Base-by-base conservation (phyloP, 2,888 invertebrate species). In the Falcaria lacertinaria region DNA sequence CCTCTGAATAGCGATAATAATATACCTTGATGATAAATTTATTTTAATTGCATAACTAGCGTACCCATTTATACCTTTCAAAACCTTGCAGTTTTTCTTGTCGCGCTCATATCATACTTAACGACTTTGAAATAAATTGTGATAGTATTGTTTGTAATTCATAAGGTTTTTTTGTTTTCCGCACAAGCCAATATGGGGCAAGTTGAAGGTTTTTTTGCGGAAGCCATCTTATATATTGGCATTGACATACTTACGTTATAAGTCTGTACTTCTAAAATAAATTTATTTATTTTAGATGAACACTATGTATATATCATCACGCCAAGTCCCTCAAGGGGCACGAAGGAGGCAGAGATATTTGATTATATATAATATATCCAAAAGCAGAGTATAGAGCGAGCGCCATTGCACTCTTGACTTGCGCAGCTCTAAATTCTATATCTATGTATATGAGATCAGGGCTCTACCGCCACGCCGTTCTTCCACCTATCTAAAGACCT, bases 171-270 rank as follows among this genome's bases (percentile, higher is more conserved):
- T 47, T 41, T 34, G 47, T 54, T 66, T 63, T 64, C 70, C 64
- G 64, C 48, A 60, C 60, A 67, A 64, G 64, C 64, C 45, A 55
- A 67, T 62, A 65, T 4, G 69, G 42, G 50, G 44, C 28, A 45
- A 44, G 37, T 48, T 45, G 70, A 80, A 80, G 79, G 80, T 69
- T 80, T 74, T 73, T 71, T 68, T 15, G 49, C 69, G 74, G 75
- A 77, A 75, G 64, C 50, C 47, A 22, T 11, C 11, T 28, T 11
- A 41, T 44, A 37, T 47, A 55, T 57, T 64, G 64, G 57, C 64
- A 69, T 53, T 70, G 66, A 63, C 69, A 64, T 58, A 68, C 51
- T 60, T 49, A 42, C 35, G 34, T 22, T 14, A 32, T 8, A 17
- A 19, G 13, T 39, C n/a, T 16, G 34, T 39, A 17, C 11, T 19